These are phyloP conservation scores for Hyppa rectilinea DNA, from an alignment of 2,888 invertebrate species.

Conservation along the genomic window DNA sequence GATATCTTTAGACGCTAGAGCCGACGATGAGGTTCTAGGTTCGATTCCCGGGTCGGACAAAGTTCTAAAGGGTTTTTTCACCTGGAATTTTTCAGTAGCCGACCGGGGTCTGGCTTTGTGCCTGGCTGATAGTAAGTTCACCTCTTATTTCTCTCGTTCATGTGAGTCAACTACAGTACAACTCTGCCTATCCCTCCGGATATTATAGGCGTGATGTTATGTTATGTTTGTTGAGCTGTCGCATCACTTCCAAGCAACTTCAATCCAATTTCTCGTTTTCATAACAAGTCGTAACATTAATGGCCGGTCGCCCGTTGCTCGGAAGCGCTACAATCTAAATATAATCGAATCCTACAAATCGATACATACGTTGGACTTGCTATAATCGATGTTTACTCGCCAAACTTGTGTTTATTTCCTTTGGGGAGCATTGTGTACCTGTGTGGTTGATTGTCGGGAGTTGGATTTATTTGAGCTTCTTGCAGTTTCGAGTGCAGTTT, in stretches of 20 bases:
- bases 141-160: no score
- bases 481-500: conserved; percentile 34
- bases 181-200: no score
- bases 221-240: conserved; percentile 22
- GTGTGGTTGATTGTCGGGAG: conserved; percentile 13
- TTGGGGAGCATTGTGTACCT: conserved; percentile 42
- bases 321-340: conserved; percentile 39
- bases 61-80: no score
- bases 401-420: conserved; percentile 48
- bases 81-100: no score
- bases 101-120: no score
- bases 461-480: conserved; percentile 17
- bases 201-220: no score
- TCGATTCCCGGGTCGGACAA: no score
- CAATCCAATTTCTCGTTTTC: conserved; percentile 16
- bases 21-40: no score
- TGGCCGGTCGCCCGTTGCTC: conserved; percentile 3
- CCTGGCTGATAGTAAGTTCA: no score
- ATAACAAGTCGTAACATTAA: conserved; percentile 34
- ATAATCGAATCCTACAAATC: conserved; percentile 42
- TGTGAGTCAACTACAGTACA: no score
- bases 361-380: conserved; percentile 38
- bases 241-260: conserved; percentile 1
- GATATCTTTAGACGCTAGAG: no score
- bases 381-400: conserved; percentile 56